Evolutionary conservation across 2,113 vertebrate species (phyloP).

Genomic region (Seriola quinqueradiata): DNA sequence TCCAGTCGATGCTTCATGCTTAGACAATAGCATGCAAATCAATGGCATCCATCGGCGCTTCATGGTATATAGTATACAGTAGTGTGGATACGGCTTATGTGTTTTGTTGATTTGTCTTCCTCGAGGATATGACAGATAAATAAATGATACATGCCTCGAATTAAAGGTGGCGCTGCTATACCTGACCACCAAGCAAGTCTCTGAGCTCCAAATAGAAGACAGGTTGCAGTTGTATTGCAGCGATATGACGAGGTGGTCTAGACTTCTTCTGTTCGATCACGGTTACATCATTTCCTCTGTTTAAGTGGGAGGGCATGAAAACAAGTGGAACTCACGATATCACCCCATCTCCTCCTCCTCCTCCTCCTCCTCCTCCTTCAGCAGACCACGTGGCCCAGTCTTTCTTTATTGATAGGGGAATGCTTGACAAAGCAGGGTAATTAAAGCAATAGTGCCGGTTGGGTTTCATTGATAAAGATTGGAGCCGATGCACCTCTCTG

Average conservation of each 20-base stretch:
- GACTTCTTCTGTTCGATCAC: conserved; percentile 33
- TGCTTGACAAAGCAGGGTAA: conserved; percentile 81
- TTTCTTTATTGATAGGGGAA: conserved; percentile 68
- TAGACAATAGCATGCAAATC: conserved; percentile 64
- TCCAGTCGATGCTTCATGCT: conserved; percentile 53
- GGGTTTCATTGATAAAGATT: conserved; percentile 85
- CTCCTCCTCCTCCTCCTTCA: conserved; percentile 37
- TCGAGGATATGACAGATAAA: conserved; percentile 60
- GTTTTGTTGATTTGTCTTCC: conserved; percentile 56
- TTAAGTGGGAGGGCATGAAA: conserved; percentile 59
- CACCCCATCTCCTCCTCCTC: conserved; percentile 22
- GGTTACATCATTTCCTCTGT: conserved; percentile 70
- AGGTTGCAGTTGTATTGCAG: conserved; percentile 31
- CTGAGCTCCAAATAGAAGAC: conserved; percentile 12
- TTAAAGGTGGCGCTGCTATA: conserved; percentile 49
- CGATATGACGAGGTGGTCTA: conserved; percentile 26
- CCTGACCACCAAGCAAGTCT: conserved; percentile 25
- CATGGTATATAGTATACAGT: conserved; percentile 13
- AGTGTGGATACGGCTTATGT: conserved; percentile 19
- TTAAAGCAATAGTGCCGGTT: conserved; percentile 81
- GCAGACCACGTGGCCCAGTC: conserved; percentile 46
- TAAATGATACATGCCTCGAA: conserved; percentile 67
- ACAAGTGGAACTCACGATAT: conserved; percentile 40
- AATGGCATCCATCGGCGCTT: conserved; percentile 40
- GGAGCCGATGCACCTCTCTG: conserved; percentile 83